These are phyloP conservation scores for Hylomyscus alleni DNA, from an alignment of 2,797 vertebrate species.

Conservation along the genomic window DNA sequence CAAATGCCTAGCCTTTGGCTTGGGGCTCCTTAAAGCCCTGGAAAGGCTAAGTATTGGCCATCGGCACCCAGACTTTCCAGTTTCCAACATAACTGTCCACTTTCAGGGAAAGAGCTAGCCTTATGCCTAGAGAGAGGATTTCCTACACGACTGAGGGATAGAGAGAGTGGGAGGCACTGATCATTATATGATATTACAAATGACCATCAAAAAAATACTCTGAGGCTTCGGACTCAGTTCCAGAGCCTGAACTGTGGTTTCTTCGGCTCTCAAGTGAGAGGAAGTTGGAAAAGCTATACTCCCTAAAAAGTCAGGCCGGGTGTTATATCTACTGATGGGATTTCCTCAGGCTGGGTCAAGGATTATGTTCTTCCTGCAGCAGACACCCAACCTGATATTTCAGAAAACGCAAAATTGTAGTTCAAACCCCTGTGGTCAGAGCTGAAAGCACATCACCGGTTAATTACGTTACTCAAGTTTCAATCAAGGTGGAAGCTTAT, in stretches of 20 bases:
- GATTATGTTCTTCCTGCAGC: background rate
- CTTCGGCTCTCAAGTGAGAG: background rate
- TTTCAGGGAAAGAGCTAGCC: background rate
- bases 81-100: background rate
- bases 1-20: background rate
- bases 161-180: background rate
- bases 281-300: background rate
- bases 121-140: background rate
- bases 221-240: background rate
- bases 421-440: background rate
- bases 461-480: background rate
- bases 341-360: slow-evolving; percentile 5
- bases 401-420: background rate
- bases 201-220: background rate
- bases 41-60: background rate
- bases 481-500: background rate
- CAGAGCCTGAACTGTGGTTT: background rate
- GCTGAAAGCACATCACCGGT: background rate
- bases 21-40: background rate
- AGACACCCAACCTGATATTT: background rate
- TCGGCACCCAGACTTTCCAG: background rate
- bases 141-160: background rate
- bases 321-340: background rate
- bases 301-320: background rate
- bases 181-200: background rate